Evolutionary conservation across 2,888 invertebrate genomes (phyloP).

Genomic region (Eurytoma californica): DNA sequence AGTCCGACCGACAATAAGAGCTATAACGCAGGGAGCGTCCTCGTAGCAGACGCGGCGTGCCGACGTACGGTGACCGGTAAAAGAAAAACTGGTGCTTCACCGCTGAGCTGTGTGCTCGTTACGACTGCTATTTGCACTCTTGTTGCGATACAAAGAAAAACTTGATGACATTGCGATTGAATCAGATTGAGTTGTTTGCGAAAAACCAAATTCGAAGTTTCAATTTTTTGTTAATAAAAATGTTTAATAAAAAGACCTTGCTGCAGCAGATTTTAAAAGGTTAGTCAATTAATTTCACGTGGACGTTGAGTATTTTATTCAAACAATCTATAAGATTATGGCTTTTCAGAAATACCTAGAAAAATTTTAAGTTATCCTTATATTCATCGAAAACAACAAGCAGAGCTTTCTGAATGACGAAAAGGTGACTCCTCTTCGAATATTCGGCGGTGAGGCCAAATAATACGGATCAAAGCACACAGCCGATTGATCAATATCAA

Average conservation of each 20-base stretch:
- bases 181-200: background rate
- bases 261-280: no score
- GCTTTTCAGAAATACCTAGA: no score
- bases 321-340: no score
- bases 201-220: no score
- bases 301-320: no score
- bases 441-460: background rate
- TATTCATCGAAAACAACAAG: background rate
- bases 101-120: background rate
- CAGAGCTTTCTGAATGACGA: background rate
- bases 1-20: slow-evolving; percentile 29
- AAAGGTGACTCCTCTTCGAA: background rate
- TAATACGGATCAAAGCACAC: slow-evolving; percentile 33
- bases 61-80: slow-evolving; percentile 1
- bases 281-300: no score
- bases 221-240: no score
- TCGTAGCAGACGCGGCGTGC: background rate
- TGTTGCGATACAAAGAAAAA: no score
- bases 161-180: no score
- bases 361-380: background rate
- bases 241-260: no score
- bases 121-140: no score
- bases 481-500: slow-evolving; percentile 20
- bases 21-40: background rate
- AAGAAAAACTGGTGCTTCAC: background rate